Conservation (phyloP, 2,888 invertebrate genomes). For the Oeneis ivallda region DNA sequence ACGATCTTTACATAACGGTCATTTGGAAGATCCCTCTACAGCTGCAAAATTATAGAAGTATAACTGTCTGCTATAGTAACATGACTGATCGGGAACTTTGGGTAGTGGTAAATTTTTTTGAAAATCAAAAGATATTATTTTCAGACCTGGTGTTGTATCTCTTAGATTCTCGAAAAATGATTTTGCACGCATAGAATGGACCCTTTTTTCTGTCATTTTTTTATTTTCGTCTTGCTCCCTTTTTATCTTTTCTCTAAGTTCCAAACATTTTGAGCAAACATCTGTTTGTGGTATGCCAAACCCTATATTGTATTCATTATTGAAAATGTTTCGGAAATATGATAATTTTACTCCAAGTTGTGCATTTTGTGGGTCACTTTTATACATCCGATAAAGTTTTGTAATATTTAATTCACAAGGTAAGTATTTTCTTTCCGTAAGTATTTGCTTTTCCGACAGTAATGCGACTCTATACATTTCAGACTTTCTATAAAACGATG, state of each 20-base stretch:
- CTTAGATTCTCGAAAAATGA: slow-evolving; percentile 26
- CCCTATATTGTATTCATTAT: slow-evolving; percentile 39
- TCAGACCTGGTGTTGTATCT: slow-evolving; percentile 12
- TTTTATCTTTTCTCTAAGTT: slow-evolving; percentile 39
- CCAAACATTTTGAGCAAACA: slow-evolving; percentile 40
- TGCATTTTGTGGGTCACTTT: slow-evolving; percentile 27
- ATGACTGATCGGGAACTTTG: slow-evolving; percentile 30
- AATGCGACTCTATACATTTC: slow-evolving; percentile 39
- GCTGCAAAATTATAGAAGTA: slow-evolving; percentile 24
- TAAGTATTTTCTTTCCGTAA: slow-evolving; percentile 36
- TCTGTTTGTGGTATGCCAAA: slow-evolving; percentile 41
- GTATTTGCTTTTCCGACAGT: slow-evolving; percentile 35
- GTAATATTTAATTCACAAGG: slow-evolving; percentile 37
- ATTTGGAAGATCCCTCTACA: slow-evolving; percentile 25
- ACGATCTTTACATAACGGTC: slow-evolving; percentile 40
- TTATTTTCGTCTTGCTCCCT: slow-evolving; percentile 30
- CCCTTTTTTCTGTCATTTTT: slow-evolving; percentile 36
- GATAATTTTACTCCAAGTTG: slow-evolving; percentile 33
- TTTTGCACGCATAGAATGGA: slow-evolving; percentile 32
- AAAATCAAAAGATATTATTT: slow-evolving; percentile 31
- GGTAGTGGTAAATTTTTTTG: slow-evolving; percentile 32
- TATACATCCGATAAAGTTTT: slow-evolving; percentile 38
- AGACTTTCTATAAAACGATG: slow-evolving; percentile 43
- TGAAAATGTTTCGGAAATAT: slow-evolving; percentile 42
- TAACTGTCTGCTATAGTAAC: slow-evolving; percentile 21